Evolutionary conservation across 2,113 vertebrate species (phyloP), one percentile per base, ranked within the genome.

Genomic region (Chrysochloris asiatica): DNA sequence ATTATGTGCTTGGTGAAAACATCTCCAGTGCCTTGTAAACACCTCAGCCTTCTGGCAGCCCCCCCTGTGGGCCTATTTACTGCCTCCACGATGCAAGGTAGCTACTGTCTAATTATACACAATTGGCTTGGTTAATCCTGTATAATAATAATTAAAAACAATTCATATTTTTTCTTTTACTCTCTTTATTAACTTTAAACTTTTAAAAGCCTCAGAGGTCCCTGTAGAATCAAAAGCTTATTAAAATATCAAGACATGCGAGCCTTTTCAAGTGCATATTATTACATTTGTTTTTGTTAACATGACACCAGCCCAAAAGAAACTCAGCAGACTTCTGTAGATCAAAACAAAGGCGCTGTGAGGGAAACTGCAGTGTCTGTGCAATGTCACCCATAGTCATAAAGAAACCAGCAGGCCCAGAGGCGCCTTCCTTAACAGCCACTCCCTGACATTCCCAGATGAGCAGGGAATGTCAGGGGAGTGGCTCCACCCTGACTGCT

Each of bases 11-110:
- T 96, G 59, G 94, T 95, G 95, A 93, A 95, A 96, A 96, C 94
- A 97, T 98, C 97, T 97, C 98, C 94, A 80, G 97, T 91, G 97
- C 91, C 97, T 97, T 98, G 97, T 98, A 98, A 98, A 98, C 97
- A 97, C 96, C 97, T 98, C 97, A 97, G 95, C 97, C 97, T 98
- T 98, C 97, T 98, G 97, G 96, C 96, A 95, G 93, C 86, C 93
- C 75, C n/a, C 96, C 96, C 87, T 1, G 87, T 96, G 98, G 97
- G 96, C 93, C 97, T 97, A 97, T 98, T 98, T 97, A 97, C 97
- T 96, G 94, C 95, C 96, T 95, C 95, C 75, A 47, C 94, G 82
- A 95, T 93, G 97, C 97, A 98, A 97, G 97, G 96, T 97, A 98
- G 95, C 97, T 97, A 96, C 96, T 93, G 79, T 95, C 96, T 98